Conservation (phyloP, 1,140 invertebrate genomes). For the Cotesia vestalis region DNA sequence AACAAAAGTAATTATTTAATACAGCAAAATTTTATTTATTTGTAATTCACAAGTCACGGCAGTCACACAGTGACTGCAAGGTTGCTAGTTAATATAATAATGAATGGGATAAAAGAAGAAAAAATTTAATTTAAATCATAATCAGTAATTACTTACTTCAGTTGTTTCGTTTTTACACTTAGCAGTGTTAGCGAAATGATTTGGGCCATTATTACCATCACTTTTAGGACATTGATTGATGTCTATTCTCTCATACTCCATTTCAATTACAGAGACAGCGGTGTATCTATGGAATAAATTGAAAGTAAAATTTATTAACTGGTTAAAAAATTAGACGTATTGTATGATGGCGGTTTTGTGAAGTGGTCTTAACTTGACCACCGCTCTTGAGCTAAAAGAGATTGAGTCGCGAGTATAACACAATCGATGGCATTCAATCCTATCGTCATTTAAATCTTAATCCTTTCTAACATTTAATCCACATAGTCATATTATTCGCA, state of each 20-base stretch:
- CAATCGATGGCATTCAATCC: slow-evolving; percentile 21
- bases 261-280: slow-evolving; percentile 90
- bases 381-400: slow-evolving; percentile 2
- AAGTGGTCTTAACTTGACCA: slow-evolving; percentile 14
- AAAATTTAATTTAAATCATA: neutral
- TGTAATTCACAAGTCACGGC: too few relatives aligned
- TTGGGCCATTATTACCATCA: slow-evolving; percentile 87
- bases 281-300: slow-evolving; percentile 78
- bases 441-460: slow-evolving; percentile 39
- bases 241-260: slow-evolving; percentile 97
- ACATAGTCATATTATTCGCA: slow-evolving; percentile 32
- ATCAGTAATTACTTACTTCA: slow-evolving; percentile 72
- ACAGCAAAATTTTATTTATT: too few relatives aligned
- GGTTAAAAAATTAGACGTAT: neutral
- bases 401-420: slow-evolving; percentile 20
- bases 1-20: too few relatives aligned
- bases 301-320: slow-evolving; percentile 11
- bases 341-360: neutral
- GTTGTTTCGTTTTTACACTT: slow-evolving; percentile 93
- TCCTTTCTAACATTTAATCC: slow-evolving; percentile 39
- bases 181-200: slow-evolving; percentile 89
- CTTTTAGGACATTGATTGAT: slow-evolving; percentile 96
- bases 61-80: too few relatives aligned
- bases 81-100: neutral
- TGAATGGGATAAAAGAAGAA: slow-evolving; percentile 11